Conservation (phyloP, 2,113 vertebrate genomes). For the Coregonus clupeaformis region DNA sequence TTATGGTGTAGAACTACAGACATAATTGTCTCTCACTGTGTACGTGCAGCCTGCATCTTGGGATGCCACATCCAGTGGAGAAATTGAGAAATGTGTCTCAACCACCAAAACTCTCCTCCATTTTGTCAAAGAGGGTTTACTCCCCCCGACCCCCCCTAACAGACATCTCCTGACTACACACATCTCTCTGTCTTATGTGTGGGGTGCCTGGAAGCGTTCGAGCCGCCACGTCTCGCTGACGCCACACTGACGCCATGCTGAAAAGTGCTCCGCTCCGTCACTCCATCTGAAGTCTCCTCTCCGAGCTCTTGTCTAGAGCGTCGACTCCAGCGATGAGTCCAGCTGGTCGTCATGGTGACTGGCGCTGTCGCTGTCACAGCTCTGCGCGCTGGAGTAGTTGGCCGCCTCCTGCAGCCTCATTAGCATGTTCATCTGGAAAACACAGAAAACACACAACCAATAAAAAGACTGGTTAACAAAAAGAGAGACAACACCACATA, state of each 20-base stretch:
- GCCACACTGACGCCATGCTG: background rate
- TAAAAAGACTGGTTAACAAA: background rate
- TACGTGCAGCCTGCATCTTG: slow-evolving; percentile 70
- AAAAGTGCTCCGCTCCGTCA: background rate
- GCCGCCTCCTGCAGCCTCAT: slow-evolving; percentile 88
- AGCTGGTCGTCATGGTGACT: slow-evolving; percentile 93
- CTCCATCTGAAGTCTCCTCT: slow-evolving; percentile 26
- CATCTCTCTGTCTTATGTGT: slow-evolving; percentile 11
- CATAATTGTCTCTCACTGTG: slow-evolving; percentile 24
- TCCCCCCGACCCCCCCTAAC: background rate
- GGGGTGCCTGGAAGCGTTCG: background rate
- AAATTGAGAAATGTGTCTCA: slow-evolving; percentile 53
- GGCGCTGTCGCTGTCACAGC: slow-evolving; percentile 95
- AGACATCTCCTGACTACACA: slow-evolving; percentile 21
- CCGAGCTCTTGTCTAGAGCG: slow-evolving; percentile 72
- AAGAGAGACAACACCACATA: background rate
- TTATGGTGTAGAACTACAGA: slow-evolving; percentile 22
- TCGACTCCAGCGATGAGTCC: slow-evolving; percentile 96
- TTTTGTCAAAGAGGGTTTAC: slow-evolving; percentile 15
- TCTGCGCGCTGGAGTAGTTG: slow-evolving; percentile 93
- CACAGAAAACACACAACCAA: slow-evolving; percentile 4
- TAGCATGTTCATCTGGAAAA: slow-evolving; percentile 85
- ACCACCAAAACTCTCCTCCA: background rate
- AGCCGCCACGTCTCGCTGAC: background rate
- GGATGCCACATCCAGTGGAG: slow-evolving; percentile 69